These are phyloP conservation scores for Sminthurinus aureus DNA, from an alignment of 2,888 invertebrate genomes.

Conservation along the genomic window DNA sequence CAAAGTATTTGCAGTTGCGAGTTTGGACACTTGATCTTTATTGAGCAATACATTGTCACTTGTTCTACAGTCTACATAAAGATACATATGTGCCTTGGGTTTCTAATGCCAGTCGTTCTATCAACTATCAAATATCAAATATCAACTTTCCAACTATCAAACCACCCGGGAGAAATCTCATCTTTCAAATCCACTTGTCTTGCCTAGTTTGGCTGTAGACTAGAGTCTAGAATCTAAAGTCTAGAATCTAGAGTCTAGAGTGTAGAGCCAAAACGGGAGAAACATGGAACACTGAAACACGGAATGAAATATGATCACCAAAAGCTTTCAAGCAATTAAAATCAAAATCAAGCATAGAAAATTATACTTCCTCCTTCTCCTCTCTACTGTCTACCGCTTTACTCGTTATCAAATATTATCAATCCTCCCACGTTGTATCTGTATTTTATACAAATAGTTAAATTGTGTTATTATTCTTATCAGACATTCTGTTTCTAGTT, in stretches of 20 bases:
- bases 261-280: background rate
- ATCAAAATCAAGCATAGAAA: background rate
- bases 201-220: too few species aligned
- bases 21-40: background rate
- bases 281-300: too few species aligned
- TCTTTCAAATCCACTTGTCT: background rate
- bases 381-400: too few species aligned
- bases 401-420: too few species aligned
- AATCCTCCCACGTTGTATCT: too few species aligned
- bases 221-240: too few species aligned
- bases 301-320: background rate
- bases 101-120: background rate
- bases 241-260: too few species aligned
- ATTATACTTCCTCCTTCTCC: background rate
- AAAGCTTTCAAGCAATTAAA: background rate
- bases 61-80: background rate
- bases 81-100: background rate
- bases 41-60: background rate
- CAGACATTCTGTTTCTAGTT: too few species aligned
- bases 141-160: background rate
- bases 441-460: too few species aligned
- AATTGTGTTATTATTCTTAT: too few species aligned
- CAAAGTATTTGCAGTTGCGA: background rate
- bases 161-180: background rate
- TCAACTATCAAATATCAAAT: too few species aligned